A percentile compares a stretch with the other conserved stretches of the same genome.
Evolutionary conservation across 2,113 vertebrate species (phyloP).

Genomic region (Onychostoma macrolepis): DNA sequence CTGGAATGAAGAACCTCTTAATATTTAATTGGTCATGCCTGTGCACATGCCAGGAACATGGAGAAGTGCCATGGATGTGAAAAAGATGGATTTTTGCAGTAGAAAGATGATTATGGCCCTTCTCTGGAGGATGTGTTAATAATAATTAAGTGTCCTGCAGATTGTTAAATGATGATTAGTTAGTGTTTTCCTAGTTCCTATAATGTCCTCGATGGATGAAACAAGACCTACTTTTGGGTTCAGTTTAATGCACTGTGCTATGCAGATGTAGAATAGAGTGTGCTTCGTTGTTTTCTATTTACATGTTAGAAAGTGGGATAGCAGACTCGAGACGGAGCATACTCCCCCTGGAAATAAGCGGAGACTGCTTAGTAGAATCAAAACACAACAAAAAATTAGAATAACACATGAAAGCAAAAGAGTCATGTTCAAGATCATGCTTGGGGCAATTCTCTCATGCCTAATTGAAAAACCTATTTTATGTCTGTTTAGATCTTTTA

Average conservation of each 20-base stretch:
- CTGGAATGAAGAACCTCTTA: constrained; percentile 70
- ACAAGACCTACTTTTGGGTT: constrained; percentile 6
- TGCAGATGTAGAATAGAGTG: not conserved
- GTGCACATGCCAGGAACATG: constrained; percentile 64
- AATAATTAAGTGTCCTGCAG: constrained; percentile 3
- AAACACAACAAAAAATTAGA: constrained; percentile 20
- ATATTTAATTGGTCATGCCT: constrained; percentile 71
- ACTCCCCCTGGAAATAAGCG: not conserved
- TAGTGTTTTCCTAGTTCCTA: not conserved
- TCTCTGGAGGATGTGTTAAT: constrained; percentile 11
- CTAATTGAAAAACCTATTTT: constrained; percentile 11
- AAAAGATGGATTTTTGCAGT: not conserved
- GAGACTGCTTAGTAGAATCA: not conserved
- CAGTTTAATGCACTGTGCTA: not conserved
- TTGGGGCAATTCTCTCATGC: not conserved
- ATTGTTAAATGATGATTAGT: constrained; percentile 39
- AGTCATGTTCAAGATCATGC: not conserved
- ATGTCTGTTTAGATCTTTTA: not conserved
- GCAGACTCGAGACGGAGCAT: not conserved
- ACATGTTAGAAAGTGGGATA: constrained; percentile 12
- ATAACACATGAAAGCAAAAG: constrained; percentile 36
- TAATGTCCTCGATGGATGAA: not conserved
- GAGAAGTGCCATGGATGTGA: not conserved
- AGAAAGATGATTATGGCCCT: constrained; percentile 20
- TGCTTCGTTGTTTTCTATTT: constrained; percentile 21